Percentiles rank a stretch among this genome's conserved stretches.
Evolutionary conservation across 1,140 invertebrate species (phyloP).

Genomic region (Heliconius congener): DNA sequence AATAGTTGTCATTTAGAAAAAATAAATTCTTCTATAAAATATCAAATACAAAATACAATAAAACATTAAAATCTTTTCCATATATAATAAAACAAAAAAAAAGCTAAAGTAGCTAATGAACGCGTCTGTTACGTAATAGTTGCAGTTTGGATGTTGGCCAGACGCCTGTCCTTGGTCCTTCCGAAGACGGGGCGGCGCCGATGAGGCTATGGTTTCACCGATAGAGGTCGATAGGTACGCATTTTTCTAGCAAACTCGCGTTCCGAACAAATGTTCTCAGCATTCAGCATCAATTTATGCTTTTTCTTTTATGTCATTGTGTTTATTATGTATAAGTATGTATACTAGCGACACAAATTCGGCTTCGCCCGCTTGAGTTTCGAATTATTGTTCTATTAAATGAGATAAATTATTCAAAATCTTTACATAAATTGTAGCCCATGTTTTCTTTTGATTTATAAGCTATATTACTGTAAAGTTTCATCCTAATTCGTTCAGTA

Average conservation of each 20-base stretch:
- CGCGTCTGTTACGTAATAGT: slow-evolving; percentile 47
- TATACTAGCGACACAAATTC: not conserved
- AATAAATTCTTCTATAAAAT: not conserved
- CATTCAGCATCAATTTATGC: not conserved
- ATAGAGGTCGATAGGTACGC: slow-evolving; percentile 26
- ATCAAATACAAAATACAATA: slow-evolving; percentile 5
- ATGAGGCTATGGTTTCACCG: slow-evolving; percentile 16
- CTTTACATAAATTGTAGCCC: no score
- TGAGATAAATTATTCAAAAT: no score
- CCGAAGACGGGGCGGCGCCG: slow-evolving; percentile 40
- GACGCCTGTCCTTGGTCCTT: slow-evolving; percentile 57
- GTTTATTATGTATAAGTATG: not conserved
- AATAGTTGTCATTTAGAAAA: not conserved
- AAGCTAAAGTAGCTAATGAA: slow-evolving; percentile 42
- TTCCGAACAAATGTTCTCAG: not conserved
- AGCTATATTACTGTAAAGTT: no score
- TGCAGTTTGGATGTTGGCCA: slow-evolving; percentile 59
- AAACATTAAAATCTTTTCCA: slow-evolving; percentile 19
- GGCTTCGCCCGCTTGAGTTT: no score
- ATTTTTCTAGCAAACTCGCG: slow-evolving; percentile 22
- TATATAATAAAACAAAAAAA: not conserved
- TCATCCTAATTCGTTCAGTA: no score
- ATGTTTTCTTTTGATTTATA: no score
- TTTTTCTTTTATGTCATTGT: not conserved
- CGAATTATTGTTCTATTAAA: no score